These are phyloP conservation scores for Parazoanthus darwini DNA, from an alignment of 92 coral and sea anemone species.

Conservation along the genomic window DNA sequence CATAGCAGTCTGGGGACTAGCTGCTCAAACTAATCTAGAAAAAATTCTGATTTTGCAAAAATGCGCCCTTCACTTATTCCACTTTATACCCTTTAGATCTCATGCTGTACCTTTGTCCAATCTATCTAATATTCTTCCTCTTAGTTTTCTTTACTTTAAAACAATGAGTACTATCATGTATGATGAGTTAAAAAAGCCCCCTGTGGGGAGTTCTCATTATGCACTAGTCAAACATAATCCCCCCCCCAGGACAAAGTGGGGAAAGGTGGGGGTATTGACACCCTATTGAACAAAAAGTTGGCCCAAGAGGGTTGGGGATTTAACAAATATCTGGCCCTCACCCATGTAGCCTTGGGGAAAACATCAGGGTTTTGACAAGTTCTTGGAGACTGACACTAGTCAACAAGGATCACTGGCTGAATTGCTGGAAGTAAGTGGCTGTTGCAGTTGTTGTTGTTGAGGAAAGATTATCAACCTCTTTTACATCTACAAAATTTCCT, in stretches of 20 bases:
- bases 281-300: conserved; percentile 20
- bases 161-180: background rate
- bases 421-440: conserved; percentile 22
- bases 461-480: conserved; percentile 24
- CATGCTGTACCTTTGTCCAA: too few relatives aligned
- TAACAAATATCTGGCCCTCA: conserved; percentile 22
- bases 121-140: too few relatives aligned
- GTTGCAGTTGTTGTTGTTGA: conserved; percentile 22
- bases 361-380: conserved; percentile 19
- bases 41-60: background rate
- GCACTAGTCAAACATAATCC: conserved; percentile 1
- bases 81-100: background rate
- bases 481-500: conserved; percentile 24
- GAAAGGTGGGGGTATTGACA: conserved; percentile 1
- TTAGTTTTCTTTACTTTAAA: conserved; percentile 2
- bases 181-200: conserved; percentile 1
- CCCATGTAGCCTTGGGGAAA: conserved; percentile 24
- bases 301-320: conserved; percentile 24
- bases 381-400: conserved; percentile 22
- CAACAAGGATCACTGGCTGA: conserved; percentile 23
- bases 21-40: conserved; percentile 20
- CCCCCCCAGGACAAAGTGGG: conserved; percentile 4
- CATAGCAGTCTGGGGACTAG: conserved; percentile 16
- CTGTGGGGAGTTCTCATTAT: conserved; percentile 1
- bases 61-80: conserved; percentile 17